A percentile compares a stretch with the other conserved stretches of the same genome.
These are phyloP conservation scores for Dysmachus trigonus DNA, from an alignment of 2,888 invertebrate species.

Conservation along the genomic window DNA sequence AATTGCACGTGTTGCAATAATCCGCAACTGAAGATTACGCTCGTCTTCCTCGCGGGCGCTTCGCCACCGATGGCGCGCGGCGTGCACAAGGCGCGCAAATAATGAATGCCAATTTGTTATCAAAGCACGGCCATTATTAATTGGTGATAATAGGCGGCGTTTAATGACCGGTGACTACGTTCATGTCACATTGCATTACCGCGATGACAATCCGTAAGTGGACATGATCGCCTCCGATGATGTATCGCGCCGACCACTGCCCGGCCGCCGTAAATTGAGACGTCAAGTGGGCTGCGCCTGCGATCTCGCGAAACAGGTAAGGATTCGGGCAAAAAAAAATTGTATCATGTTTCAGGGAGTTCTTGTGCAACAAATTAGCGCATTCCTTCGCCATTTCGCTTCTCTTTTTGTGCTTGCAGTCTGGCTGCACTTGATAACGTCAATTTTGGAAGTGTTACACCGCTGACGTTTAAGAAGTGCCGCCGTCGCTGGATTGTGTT, in stretches of 20 bases:
- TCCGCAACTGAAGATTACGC: not conserved
- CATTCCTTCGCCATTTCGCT: not conserved
- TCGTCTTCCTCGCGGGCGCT: not conserved
- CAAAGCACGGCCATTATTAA: conserved; percentile 38
- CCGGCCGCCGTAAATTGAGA: not conserved
- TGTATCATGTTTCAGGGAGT: conserved; percentile 18
- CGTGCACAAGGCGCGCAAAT: not conserved
- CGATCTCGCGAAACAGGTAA: not conserved
- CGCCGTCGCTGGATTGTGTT: not conserved
- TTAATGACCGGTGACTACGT: conserved; percentile 27
- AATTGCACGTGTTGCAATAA: conserved; percentile 36
- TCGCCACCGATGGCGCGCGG: not conserved
- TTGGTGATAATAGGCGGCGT: conserved; percentile 39
- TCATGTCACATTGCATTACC: conserved; percentile 39
- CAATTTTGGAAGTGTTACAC: not conserved
- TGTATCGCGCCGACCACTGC: not conserved
- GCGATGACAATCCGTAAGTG: conserved; percentile 32
- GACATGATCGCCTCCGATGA: conserved; percentile 41
- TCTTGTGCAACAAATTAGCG: not conserved
- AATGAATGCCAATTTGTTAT: conserved; percentile 40
- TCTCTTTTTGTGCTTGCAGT: no score
- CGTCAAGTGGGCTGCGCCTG: conserved; percentile 6
- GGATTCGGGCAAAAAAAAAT: conserved; percentile 18
- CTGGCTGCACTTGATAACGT: not conserved
- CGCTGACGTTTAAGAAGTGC: not conserved